Evolutionary conservation across 92 coral and sea anemone species (phyloP), one percentile per base, ranked within the genome.

Genomic region (Actinernus sp.): DNA sequence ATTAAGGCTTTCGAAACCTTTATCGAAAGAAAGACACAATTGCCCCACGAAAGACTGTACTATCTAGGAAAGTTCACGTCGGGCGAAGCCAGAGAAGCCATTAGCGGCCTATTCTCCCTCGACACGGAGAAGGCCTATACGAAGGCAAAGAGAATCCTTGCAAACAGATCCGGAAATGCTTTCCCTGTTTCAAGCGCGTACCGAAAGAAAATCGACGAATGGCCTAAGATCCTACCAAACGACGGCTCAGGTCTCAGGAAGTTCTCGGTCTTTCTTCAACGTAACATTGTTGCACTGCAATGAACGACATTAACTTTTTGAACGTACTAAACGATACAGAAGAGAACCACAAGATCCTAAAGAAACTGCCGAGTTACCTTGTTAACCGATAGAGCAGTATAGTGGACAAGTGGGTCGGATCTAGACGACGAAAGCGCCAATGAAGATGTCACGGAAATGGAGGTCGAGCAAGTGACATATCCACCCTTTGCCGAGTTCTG

Each of bases 401-500:
- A 18, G 74, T 67, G 27, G 74, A 67, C 19, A 3, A 36, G 34
- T 37, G 63, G 52, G 17, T 67, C 11, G 38, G 26, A 60, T n/a
- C 36, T 45, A 16, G 6, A 4, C 19, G 51, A 45, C 6, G 6
- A 22, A 5, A 5, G 6, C n/a, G n/a, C n/a, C n/a, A n/a, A n/a
- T n/a, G n/a, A n/a, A n/a, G n/a, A n/a, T n/a, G n/a, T n/a, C n/a
- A n/a, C n/a, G n/a, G n/a, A n/a, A n/a, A n/a, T n/a, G n/a, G 27
- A 2, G 24, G 1, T 49, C 14, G 56, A 13, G 6, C 56, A 16
- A 14, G 1, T 16, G 1, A 6, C 23, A 6, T 74, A 63, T 16
- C 82, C 82, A 3, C 50, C 82, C 3, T 74, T 74, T 26, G 56
- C 73, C 0, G 65, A 74, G 9, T 63, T 74, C 21, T 74, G 82